Percentiles rank a stretch among this genome's conserved stretches.
These are phyloP conservation scores for Phthorimaea operculella DNA, from an alignment of 1,140 invertebrate species.

Conservation along the genomic window DNA sequence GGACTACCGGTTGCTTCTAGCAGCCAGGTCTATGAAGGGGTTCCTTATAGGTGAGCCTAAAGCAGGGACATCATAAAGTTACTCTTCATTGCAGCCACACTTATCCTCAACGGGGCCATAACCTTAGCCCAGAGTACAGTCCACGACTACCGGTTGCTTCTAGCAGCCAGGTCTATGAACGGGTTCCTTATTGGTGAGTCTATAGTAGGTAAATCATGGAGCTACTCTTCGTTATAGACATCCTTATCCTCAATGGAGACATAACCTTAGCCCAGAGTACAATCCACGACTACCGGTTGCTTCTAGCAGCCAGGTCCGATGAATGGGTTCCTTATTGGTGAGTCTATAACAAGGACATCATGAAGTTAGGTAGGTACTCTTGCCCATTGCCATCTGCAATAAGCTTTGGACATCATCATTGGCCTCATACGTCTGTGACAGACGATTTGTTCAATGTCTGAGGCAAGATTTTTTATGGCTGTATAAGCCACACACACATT, in stretches of 20 bases:
- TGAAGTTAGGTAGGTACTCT: too few species aligned
- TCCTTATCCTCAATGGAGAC: constrained; percentile 72
- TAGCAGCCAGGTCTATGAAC: constrained; percentile 63
- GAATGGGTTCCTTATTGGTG: constrained; percentile 66
- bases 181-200: constrained; percentile 63
- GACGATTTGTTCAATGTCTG: too few species aligned
- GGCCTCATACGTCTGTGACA: too few species aligned
- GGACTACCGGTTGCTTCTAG: constrained; percentile 50
- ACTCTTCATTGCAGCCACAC: constrained; percentile 70
- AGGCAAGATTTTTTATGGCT: too few species aligned
- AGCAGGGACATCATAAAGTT: too few species aligned
- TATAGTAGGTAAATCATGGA: too few species aligned
- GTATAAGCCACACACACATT: too few species aligned
- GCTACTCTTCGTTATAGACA: too few species aligned
- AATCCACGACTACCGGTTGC: constrained; percentile 47
- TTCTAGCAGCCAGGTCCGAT: constrained; percentile 62
- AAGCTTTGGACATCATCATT: too few species aligned
- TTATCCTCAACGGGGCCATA: constrained; percentile 71
- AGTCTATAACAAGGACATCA: constrained; percentile 70
- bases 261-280: constrained; percentile 62
- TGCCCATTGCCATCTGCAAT: too few species aligned
- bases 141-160: constrained; percentile 48
- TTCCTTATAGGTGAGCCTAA: constrained; percentile 59
- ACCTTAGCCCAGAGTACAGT: constrained; percentile 61
- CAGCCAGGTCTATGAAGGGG: constrained; percentile 65